These are phyloP conservation scores for Drosophila fungiperda DNA, from an alignment of 2,888 invertebrate species.

Conservation along the genomic window DNA sequence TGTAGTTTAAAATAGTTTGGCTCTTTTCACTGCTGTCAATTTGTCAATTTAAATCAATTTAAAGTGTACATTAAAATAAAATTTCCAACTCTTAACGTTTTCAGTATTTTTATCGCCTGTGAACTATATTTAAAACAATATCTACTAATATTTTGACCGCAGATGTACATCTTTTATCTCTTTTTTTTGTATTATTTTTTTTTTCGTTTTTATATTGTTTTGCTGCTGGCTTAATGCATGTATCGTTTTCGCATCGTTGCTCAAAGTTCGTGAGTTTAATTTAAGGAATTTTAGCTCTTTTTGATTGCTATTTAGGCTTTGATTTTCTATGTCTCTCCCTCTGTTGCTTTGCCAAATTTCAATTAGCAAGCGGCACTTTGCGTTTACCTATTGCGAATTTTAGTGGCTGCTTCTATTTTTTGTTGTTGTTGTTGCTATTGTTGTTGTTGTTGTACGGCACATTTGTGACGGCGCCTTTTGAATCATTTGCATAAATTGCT, in stretches of 20 bases:
- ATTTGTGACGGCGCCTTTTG: constrained; percentile 77
- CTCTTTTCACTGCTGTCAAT: background rate
- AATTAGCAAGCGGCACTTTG: constrained; percentile 80
- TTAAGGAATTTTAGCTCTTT: constrained; percentile 79
- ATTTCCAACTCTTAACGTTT: too few relatives aligned
- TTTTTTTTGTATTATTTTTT: constrained; percentile 42
- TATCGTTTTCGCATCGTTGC: constrained; percentile 80
- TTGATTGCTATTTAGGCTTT: constrained; percentile 78
- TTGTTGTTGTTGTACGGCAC: constrained; percentile 36
- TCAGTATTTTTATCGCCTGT: background rate
- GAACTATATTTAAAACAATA: background rate
- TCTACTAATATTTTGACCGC: background rate
- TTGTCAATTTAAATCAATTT: background rate
- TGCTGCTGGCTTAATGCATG: constrained; percentile 74
- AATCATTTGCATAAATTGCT: constrained; percentile 79
- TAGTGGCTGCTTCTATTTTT: constrained; percentile 22
- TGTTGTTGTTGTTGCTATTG: constrained; percentile 9
- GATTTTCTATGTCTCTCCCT: constrained; percentile 55
- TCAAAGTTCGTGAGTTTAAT: constrained; percentile 83
- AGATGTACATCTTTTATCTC: constrained; percentile 42
- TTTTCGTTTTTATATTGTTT: constrained; percentile 34
- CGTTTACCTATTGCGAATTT: constrained; percentile 45
- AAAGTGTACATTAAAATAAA: background rate
- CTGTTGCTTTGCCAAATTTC: constrained; percentile 58
- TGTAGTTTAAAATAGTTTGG: background rate